phyloP scores from a whole-genome alignment of 1,140 invertebrate genomes.

The Drosophila bocqueti region DNA sequence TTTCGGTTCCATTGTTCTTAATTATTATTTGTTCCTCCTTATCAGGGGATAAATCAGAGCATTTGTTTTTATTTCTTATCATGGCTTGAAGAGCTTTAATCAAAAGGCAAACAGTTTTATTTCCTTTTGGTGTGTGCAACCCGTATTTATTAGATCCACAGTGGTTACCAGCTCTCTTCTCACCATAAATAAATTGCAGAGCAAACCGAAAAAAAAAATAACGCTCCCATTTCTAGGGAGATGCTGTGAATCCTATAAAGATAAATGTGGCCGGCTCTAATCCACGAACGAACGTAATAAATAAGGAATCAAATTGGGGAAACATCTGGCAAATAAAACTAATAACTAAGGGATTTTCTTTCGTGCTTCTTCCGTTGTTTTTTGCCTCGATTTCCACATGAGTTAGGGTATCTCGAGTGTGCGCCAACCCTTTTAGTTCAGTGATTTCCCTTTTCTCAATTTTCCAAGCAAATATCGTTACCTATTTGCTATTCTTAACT shows the following conservation, averaged over 20 bases:
- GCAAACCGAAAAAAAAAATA: neutral
- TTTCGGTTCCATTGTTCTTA: neutral
- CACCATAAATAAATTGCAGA: constrained; percentile 10
- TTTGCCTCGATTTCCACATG: constrained; percentile 14
- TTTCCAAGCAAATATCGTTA: constrained; percentile 34
- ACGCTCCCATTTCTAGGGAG: neutral
- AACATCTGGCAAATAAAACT: constrained; percentile 21
- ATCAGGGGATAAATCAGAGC: constrained; percentile 16
- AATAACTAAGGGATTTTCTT: constrained; percentile 15
- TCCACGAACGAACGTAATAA: constrained; percentile 9
- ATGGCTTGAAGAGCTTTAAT: neutral
- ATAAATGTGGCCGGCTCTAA: constrained; percentile 13
- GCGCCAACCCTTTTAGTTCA: neutral
- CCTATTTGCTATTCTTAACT: constrained; percentile 69
- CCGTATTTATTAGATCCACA: neutral
- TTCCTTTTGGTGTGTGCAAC: neutral
- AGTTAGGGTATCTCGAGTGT: constrained; percentile 29
- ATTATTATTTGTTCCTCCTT: constrained; percentile 1
- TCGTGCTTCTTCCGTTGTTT: neutral
- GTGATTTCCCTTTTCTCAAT: constrained; percentile 25
- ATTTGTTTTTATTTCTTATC: constrained; percentile 24
- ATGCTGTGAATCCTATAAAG: constrained; percentile 7
- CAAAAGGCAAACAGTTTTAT: constrained; percentile 8
- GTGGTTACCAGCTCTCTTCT: neutral
- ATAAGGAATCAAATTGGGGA: constrained; percentile 10